Percentiles rank a stretch among this genome's conserved stretches.
These are phyloP conservation scores for Xenotilapia longispinis DNA, from an alignment of 2,113 vertebrate genomes.

Conservation along the genomic window DNA sequence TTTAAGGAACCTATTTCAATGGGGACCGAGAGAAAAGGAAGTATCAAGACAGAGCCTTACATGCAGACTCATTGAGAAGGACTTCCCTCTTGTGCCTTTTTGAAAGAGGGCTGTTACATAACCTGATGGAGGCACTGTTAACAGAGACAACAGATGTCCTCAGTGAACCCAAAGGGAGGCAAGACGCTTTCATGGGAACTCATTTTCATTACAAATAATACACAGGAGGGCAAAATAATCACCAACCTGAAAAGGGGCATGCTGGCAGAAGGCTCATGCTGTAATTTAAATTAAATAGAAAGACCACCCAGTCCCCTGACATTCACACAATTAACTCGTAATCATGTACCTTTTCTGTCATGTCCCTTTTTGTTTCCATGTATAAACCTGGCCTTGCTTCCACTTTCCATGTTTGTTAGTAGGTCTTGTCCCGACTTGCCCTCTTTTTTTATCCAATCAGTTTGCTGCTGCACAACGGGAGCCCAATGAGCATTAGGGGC, in stretches of 20 bases:
- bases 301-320: not conserved
- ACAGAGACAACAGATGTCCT: slow-evolving; percentile 24
- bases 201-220: not conserved
- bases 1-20: not conserved
- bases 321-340: not conserved
- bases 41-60: slow-evolving; percentile 6
- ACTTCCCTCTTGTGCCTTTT: slow-evolving; percentile 39
- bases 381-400: not conserved
- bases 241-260: not conserved
- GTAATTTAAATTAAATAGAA: not conserved
- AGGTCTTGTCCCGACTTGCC: slow-evolving; percentile 60
- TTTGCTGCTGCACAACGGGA: not conserved
- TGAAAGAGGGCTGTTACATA: slow-evolving; percentile 53
- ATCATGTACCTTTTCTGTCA: not conserved
- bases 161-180: not conserved
- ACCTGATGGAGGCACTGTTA: slow-evolving; percentile 10
- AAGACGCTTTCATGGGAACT: not conserved
- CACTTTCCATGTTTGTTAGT: slow-evolving; percentile 50
- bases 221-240: not conserved
- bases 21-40: slow-evolving; percentile 23
- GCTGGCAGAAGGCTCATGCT: not conserved
- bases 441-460: slow-evolving; percentile 64
- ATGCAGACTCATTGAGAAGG: slow-evolving; percentile 14
- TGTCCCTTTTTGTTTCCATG: not conserved
- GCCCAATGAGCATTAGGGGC: slow-evolving; percentile 47